These are phyloP conservation scores for Agriopis marginaria DNA, from an alignment of 2,888 invertebrate genomes.

Conservation along the genomic window DNA sequence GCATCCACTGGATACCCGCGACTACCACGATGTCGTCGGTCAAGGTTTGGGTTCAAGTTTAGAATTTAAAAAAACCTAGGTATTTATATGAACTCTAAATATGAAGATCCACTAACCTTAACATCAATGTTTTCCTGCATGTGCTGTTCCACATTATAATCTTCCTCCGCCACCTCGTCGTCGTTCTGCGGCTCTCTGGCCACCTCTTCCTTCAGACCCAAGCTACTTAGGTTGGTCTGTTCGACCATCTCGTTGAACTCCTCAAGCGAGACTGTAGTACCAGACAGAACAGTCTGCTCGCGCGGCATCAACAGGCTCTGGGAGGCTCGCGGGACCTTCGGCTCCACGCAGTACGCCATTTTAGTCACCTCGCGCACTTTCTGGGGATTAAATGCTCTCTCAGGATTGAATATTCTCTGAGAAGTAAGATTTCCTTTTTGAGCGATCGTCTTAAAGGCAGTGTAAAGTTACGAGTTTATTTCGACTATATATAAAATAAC, in stretches of 20 bases:
- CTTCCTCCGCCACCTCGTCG: slow-evolving; percentile 7
- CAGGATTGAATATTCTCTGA: slow-evolving; percentile 4
- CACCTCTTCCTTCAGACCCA: slow-evolving; percentile 12
- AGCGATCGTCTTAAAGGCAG: background rate
- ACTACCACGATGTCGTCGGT: no score
- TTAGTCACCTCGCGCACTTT: slow-evolving; percentile 20
- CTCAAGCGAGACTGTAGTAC: slow-evolving; percentile 38
- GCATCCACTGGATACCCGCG: no score
- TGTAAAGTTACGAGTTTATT: no score
- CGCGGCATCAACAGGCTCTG: slow-evolving; percentile 75
- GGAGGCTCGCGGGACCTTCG: slow-evolving; percentile 57
- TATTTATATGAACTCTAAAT: no score
- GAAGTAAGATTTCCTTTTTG: background rate
- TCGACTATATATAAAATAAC: no score
- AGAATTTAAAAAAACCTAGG: no score
- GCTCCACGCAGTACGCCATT: slow-evolving; percentile 16
- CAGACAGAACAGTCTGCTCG: slow-evolving; percentile 36
- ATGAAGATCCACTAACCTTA: slow-evolving; percentile 30
- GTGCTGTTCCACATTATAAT: background rate
- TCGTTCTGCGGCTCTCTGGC: slow-evolving; percentile 11
- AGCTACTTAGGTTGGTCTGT: slow-evolving; percentile 30
- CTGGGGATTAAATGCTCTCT: slow-evolving; percentile 10
- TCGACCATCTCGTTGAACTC: slow-evolving; percentile 47
- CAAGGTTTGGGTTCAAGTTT: no score
- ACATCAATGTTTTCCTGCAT: slow-evolving; percentile 27